Evolutionary conservation across 2,888 invertebrate genomes (phyloP).

Genomic region (Anthrax anthrax): DNA sequence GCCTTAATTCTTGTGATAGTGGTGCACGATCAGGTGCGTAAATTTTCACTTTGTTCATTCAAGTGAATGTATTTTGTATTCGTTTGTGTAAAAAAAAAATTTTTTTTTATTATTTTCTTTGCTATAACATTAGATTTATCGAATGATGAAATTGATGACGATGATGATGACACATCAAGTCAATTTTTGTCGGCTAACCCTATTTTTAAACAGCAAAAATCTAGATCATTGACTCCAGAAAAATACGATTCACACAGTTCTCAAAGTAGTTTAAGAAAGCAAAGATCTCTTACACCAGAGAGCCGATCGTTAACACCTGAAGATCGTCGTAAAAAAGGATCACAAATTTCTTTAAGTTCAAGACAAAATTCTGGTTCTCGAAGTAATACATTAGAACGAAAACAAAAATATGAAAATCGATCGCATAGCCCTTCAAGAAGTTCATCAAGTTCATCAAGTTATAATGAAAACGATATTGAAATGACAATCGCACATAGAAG

Average conservation of each 20-base stretch:
- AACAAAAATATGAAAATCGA: slow-evolving; percentile 27
- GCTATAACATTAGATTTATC: slow-evolving; percentile 39
- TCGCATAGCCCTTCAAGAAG: slow-evolving; percentile 29
- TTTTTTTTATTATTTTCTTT: no score
- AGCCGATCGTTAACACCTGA: slow-evolving; percentile 32
- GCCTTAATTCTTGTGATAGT: slow-evolving; percentile 36
- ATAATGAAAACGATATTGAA: slow-evolving; percentile 21
- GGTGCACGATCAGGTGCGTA: slow-evolving; percentile 33
- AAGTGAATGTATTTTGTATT: neutral
- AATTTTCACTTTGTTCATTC: neutral
- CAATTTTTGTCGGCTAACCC: slow-evolving; percentile 29
- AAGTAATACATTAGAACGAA: slow-evolving; percentile 30
- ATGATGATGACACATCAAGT: slow-evolving; percentile 33
- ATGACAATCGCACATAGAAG: slow-evolving; percentile 19
- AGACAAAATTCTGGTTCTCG: slow-evolving; percentile 31
- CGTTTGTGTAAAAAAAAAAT: neutral
- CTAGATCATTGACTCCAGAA: slow-evolving; percentile 32
- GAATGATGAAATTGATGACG: slow-evolving; percentile 40
- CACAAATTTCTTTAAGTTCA: slow-evolving; percentile 24
- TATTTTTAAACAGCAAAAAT: slow-evolving; percentile 27
- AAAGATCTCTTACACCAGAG: slow-evolving; percentile 32
- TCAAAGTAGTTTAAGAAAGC: slow-evolving; percentile 27
- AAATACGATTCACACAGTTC: slow-evolving; percentile 31
- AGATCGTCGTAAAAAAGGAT: slow-evolving; percentile 28
- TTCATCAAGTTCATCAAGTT: slow-evolving; percentile 34